A percentile compares a stretch with the other conserved stretches of the same genome.
phyloP scores from a whole-genome alignment of 2,113 vertebrate genomes.

The Vimba vimba region DNA sequence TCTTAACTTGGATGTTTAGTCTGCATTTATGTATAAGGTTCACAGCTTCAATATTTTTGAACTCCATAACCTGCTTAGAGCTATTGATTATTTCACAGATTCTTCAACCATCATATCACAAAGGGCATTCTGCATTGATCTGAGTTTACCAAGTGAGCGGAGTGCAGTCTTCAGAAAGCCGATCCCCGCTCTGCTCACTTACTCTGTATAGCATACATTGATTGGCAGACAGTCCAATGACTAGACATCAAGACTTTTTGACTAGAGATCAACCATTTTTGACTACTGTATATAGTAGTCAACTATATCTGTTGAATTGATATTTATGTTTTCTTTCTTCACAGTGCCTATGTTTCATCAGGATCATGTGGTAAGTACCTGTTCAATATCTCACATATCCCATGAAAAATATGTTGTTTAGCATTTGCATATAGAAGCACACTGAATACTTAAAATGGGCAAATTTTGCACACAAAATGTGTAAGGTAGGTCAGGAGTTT shows the following conservation, averaged over 20 bases:
- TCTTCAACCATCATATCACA: background rate
- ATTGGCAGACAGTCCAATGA: background rate
- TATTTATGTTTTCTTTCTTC: background rate
- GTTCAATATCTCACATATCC: background rate
- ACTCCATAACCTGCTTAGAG: too few relatives aligned
- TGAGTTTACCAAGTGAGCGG: too few relatives aligned
- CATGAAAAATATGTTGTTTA: background rate
- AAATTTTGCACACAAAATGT: background rate
- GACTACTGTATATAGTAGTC: background rate
- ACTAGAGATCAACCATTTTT: background rate
- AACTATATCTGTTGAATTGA: background rate
- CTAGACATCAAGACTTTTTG: background rate
- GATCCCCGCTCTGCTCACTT: too few relatives aligned
- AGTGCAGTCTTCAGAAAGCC: too few relatives aligned
- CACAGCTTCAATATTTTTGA: background rate
- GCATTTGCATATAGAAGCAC: background rate
- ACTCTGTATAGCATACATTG: background rate
- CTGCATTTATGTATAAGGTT: constrained; percentile 1
- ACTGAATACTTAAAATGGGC: background rate
- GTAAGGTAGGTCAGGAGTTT: background rate
- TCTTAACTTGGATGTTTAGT: background rate
- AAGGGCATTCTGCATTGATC: too few relatives aligned
- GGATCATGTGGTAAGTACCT: constrained; percentile 58
- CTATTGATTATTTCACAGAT: background rate
- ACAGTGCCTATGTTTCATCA: constrained; percentile 60